Evolutionary conservation across 2,888 invertebrate genomes (phyloP).

Genomic region (Thymelicus lineola): DNA sequence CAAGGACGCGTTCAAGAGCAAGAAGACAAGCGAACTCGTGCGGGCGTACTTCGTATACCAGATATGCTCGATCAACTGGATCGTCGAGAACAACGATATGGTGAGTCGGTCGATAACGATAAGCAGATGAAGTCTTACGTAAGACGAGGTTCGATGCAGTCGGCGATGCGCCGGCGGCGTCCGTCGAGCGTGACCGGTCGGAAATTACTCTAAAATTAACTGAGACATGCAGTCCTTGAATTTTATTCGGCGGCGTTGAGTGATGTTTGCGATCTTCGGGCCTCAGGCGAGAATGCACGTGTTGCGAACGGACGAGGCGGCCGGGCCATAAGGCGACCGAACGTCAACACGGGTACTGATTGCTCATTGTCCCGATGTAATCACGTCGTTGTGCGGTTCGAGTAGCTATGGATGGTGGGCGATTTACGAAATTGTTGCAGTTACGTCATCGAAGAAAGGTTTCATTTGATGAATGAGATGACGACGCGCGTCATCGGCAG

Average conservation of each 20-base stretch:
- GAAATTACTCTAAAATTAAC: constrained; percentile 61
- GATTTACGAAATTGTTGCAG: constrained; percentile 10
- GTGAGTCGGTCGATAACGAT: constrained; percentile 84
- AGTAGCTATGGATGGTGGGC: constrained; percentile 23
- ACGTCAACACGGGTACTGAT: constrained; percentile 22
- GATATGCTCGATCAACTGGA: constrained; percentile 93
- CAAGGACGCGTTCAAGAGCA: constrained; percentile 96
- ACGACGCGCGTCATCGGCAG: constrained; percentile 12
- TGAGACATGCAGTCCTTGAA: constrained; percentile 59
- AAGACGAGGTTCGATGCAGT: constrained; percentile 55
- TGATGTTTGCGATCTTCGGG: constrained; percentile 41
- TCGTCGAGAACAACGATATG: constrained; percentile 97
- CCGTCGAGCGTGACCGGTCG: constrained; percentile 47
- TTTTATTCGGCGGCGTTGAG: constrained; percentile 48
- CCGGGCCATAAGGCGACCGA: constrained; percentile 2
- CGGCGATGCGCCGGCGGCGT: constrained; percentile 47
- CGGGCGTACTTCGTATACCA: constrained; percentile 96
- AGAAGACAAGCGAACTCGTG: constrained; percentile 95
- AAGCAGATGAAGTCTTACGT: constrained; percentile 68
- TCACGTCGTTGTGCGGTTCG: constrained; percentile 16
- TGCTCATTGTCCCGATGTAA: constrained; percentile 23
- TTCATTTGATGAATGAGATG: constrained; percentile 21
- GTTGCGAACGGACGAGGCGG: constrained; percentile 13
- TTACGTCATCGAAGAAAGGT: constrained; percentile 36
- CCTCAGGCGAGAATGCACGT: constrained; percentile 39